Conservation (phyloP, 2,888 invertebrate genomes). For the Mythimna ferrago region DNA sequence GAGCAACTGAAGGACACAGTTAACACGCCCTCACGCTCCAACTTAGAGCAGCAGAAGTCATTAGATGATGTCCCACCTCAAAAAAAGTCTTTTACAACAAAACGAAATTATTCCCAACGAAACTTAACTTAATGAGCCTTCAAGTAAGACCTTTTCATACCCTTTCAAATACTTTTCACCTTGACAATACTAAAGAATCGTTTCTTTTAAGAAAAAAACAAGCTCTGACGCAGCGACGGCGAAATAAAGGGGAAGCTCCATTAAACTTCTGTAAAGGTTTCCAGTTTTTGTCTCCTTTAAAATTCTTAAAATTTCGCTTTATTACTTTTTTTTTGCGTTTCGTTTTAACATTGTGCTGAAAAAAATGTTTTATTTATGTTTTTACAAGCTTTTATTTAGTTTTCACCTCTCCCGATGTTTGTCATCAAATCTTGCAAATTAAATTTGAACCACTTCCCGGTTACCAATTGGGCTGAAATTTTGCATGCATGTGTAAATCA, state of each 20-base stretch:
- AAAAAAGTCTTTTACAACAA: neutral
- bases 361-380: neutral
- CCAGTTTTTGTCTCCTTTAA: slow-evolving; percentile 32
- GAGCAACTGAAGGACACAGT: neutral
- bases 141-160: slow-evolving; percentile 22
- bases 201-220: slow-evolving; percentile 17
- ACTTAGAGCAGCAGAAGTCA: neutral
- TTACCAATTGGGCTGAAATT: too few species aligned
- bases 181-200: slow-evolving; percentile 45
- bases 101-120: neutral
- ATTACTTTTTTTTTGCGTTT: slow-evolving; percentile 19
- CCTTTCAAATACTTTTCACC: slow-evolving; percentile 42
- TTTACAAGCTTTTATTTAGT: too few species aligned
- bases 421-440: too few species aligned
- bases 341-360: neutral
- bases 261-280: slow-evolving; percentile 51
- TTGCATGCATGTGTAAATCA: too few species aligned
- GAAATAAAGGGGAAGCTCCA: slow-evolving; percentile 50
- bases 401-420: too few species aligned
- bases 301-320: slow-evolving; percentile 30
- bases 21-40: neutral
- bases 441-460: too few species aligned
- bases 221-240: slow-evolving; percentile 1
- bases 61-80: neutral
- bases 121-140: slow-evolving; percentile 33